phyloP scores from a whole-genome alignment of 2,797 vertebrate genomes.

The Enteromius mattozi region DNA sequence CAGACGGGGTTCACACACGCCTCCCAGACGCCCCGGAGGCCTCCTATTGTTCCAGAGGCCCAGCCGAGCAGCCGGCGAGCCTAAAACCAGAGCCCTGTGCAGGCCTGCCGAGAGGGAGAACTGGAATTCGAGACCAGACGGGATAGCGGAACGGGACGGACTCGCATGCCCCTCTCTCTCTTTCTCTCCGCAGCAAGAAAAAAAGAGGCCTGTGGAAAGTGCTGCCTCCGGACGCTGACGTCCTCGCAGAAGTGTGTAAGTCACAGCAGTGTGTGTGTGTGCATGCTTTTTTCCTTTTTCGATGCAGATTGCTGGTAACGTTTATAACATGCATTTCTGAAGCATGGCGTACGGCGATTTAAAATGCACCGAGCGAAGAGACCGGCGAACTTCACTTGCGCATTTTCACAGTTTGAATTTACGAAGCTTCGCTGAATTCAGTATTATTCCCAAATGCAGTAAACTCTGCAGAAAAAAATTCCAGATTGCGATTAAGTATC shows the following conservation, averaged over 20 bases:
- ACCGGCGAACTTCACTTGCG: not conserved
- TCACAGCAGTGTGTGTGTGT: slow-evolving; percentile 50
- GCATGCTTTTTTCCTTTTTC: slow-evolving; percentile 16
- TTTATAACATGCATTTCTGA: not conserved
- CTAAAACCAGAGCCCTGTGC: slow-evolving; percentile 60
- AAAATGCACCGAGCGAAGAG: not conserved
- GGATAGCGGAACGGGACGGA: slow-evolving; percentile 46
- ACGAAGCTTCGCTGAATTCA: not conserved
- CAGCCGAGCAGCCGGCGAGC: slow-evolving; percentile 54
- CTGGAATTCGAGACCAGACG: slow-evolving; percentile 53
- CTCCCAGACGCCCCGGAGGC: slow-evolving; percentile 74
- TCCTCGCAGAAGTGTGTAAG: slow-evolving; percentile 69
- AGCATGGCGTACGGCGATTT: not conserved
- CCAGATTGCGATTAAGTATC: not conserved
- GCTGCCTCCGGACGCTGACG: slow-evolving; percentile 49
- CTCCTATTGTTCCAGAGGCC: slow-evolving; percentile 77
- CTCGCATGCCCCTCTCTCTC: slow-evolving; percentile 5
- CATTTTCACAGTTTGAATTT: not conserved
- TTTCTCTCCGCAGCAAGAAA: slow-evolving; percentile 3
- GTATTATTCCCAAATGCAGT: not conserved
- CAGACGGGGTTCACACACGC: slow-evolving; percentile 80
- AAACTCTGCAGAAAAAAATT: not conserved
- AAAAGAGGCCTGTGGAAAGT: slow-evolving; percentile 53
- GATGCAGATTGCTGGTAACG: not conserved
- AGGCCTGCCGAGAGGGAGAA: slow-evolving; percentile 57